Conservation (phyloP, 23 tunicate species). For the Corella eumyota region DNA sequence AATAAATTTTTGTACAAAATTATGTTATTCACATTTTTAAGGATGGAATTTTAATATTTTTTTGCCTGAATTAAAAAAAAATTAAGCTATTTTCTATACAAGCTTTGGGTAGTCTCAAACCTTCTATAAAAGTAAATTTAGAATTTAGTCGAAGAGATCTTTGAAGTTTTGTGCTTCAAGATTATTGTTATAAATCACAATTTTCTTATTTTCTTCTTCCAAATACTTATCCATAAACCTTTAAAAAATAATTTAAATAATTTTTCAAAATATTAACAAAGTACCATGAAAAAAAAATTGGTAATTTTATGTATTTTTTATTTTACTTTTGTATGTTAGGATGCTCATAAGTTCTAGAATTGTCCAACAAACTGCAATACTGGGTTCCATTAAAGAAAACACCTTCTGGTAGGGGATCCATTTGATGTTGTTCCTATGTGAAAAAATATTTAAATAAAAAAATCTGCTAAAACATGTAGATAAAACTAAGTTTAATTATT, state of each 20-base stretch:
- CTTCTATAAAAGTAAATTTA: too few species aligned
- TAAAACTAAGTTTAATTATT: too few species aligned
- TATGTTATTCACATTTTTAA: too few species aligned
- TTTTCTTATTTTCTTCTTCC: constrained; percentile 34
- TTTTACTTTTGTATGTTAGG: constrained; percentile 41
- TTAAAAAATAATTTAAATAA: too few species aligned
- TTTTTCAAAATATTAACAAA: background rate
- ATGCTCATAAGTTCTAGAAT: constrained; percentile 41
- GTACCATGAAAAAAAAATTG: background rate
- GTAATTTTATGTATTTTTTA: too few species aligned
- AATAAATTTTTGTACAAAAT: too few species aligned
- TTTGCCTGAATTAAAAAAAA: too few species aligned
- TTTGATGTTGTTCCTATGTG: constrained; percentile 22
- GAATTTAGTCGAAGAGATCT: constrained; percentile 35
- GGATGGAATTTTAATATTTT: too few species aligned
- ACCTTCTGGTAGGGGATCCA: constrained; percentile 71
- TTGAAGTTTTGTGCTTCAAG: constrained; percentile 24
- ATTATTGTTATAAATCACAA: constrained; percentile 42
- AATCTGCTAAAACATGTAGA: too few species aligned
- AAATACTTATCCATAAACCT: constrained; percentile 58
- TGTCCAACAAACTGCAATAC: constrained; percentile 62
- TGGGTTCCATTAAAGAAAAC: constrained; percentile 67
- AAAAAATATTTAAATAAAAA: background rate
- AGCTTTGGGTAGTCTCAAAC: too few species aligned
- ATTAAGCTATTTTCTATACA: too few species aligned